Evolutionary conservation across 2,113 vertebrate species (phyloP).

Genomic region (Nesogale talazaci): DNA sequence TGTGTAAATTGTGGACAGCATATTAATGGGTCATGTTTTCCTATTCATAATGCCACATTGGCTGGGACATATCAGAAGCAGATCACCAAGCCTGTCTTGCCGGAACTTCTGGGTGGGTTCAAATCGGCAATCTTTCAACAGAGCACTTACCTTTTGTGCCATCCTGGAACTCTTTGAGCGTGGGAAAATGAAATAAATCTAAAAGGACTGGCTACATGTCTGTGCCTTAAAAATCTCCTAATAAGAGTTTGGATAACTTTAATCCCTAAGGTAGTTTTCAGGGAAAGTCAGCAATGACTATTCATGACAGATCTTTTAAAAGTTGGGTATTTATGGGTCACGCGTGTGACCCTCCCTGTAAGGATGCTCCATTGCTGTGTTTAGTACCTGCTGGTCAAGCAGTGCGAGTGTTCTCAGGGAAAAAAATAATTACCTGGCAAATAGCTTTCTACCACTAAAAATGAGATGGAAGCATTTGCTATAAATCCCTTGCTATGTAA

Average conservation of each 20-base stretch:
- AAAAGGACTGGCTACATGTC: background rate
- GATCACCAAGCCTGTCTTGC: background rate
- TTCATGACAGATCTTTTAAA: background rate
- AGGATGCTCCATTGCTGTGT: background rate
- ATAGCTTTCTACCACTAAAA: background rate
- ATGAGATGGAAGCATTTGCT: background rate
- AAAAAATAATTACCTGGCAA: conserved; percentile 46
- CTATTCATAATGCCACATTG: too few relatives aligned
- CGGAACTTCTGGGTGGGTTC: background rate
- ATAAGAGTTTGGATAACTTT: background rate
- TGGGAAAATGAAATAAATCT: background rate
- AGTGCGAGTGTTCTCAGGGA: background rate
- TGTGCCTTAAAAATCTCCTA: background rate
- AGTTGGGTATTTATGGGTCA: background rate
- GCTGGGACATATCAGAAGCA: background rate
- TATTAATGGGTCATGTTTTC: too few relatives aligned
- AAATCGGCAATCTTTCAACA: background rate
- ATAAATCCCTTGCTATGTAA: background rate
- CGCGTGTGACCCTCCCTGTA: background rate
- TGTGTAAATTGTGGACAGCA: too few relatives aligned
- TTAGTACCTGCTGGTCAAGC: background rate
- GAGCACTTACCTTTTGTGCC: background rate
- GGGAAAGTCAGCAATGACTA: background rate
- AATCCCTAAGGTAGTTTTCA: background rate
- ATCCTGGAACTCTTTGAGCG: background rate